A percentile compares a stretch with the other conserved stretches of the same genome.
phyloP scores from a whole-genome alignment of 2,113 vertebrate genomes.

The Catagonus wagneri region DNA sequence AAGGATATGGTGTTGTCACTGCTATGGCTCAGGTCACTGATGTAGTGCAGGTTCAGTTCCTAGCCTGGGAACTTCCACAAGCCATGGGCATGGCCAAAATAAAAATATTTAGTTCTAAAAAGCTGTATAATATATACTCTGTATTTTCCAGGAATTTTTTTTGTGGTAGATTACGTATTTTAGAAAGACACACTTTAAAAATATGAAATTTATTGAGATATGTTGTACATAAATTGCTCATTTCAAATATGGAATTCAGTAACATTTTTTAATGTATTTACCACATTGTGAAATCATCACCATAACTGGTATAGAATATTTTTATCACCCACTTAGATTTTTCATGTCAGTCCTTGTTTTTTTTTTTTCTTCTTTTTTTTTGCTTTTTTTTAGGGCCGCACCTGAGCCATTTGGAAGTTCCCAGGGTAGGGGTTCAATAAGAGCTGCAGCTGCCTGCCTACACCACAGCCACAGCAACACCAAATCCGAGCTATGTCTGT shows the following conservation, averaged over 20 bases:
- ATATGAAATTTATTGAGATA: not conserved
- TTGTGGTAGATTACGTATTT: not conserved
- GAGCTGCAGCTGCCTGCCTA: no score
- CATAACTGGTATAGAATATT: not conserved
- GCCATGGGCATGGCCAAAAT: no score
- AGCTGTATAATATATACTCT: not conserved
- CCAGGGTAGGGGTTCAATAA: no score
- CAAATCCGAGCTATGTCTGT: no score
- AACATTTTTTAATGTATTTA: not conserved
- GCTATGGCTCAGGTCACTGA: no score
- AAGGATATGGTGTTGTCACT: no score
- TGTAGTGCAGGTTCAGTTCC: no score
- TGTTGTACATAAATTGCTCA: not conserved
- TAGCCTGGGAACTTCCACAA: no score
- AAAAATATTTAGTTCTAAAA: not conserved
- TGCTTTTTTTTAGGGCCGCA: not conserved
- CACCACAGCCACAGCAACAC: no score
- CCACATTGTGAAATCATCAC: not conserved
- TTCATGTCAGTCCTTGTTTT: not conserved
- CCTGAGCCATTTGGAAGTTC: no score
- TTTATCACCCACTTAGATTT: not conserved
- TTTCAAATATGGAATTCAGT: not conserved
- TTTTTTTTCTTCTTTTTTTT: not conserved
- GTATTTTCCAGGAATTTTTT: not conserved
- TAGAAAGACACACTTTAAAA: not conserved